These are phyloP conservation scores for Yoshiicerus persimilis DNA, from an alignment of 1,140 invertebrate genomes.

Conservation along the genomic window DNA sequence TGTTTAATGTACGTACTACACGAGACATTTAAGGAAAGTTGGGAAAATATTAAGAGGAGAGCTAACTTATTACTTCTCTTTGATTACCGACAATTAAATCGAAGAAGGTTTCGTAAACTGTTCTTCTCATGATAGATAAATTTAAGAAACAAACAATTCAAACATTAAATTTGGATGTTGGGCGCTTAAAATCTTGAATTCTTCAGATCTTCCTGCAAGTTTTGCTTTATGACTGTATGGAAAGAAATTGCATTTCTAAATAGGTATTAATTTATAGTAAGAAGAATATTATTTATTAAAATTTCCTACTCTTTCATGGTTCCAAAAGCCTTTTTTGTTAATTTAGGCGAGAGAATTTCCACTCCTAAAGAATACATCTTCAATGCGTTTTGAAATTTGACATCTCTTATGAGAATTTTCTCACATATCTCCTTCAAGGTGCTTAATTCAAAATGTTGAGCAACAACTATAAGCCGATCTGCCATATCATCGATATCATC, in stretches of 20 bases:
- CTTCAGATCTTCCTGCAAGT: slow-evolving; percentile 11
- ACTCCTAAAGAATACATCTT: slow-evolving; percentile 28
- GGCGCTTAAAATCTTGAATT: slow-evolving; percentile 10
- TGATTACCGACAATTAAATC: too few species aligned
- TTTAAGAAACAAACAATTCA: slow-evolving; percentile 33
- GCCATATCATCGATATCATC: background rate
- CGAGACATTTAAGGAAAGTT: background rate
- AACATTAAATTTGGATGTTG: slow-evolving; percentile 36
- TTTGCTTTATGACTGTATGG: slow-evolving; percentile 31
- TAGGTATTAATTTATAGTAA: too few species aligned
- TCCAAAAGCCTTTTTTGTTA: slow-evolving; percentile 16
- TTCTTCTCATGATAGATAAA: too few species aligned
- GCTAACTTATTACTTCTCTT: too few species aligned
- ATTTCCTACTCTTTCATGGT: slow-evolving; percentile 30
- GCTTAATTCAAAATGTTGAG: slow-evolving; percentile 7
- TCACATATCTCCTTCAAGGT: slow-evolving; percentile 29
- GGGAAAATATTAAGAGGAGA: too few species aligned
- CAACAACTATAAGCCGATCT: slow-evolving; percentile 19
- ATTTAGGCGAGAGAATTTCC: background rate
- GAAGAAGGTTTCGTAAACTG: too few species aligned
- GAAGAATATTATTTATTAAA: too few species aligned
- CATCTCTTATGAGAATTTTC: background rate
- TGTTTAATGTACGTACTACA: background rate
- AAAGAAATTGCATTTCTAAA: background rate
- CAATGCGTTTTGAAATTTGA: slow-evolving; percentile 25